Percentiles rank a stretch among this genome's conserved stretches.
These are phyloP conservation scores for Lepus americanus DNA, from an alignment of 2,113 vertebrate genomes.

Conservation along the genomic window DNA sequence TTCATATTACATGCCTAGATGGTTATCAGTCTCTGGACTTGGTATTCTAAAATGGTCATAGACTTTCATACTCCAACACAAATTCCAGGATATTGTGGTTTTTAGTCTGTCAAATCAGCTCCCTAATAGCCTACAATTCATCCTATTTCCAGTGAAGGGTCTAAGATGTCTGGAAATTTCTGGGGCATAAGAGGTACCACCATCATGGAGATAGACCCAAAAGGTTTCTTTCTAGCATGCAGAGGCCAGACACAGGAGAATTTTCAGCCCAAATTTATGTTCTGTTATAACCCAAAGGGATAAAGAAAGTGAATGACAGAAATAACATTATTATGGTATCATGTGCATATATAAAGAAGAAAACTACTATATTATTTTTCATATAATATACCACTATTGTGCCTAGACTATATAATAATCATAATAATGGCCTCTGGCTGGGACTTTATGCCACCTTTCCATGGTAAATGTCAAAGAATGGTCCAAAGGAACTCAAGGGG, in stretches of 20 bases:
- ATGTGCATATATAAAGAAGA: slow-evolving; percentile 48
- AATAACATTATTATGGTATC: slow-evolving; percentile 61
- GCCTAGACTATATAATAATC: slow-evolving; percentile 25
- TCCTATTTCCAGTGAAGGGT: slow-evolving; percentile 12
- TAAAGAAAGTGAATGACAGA: slow-evolving; percentile 59
- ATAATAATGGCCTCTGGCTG: slow-evolving; percentile 50
- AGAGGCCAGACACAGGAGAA: not conserved
- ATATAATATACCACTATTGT: slow-evolving; percentile 49
- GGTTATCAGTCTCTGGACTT: slow-evolving; percentile 36
- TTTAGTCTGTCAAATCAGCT: not conserved
- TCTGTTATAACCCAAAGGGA: not conserved
- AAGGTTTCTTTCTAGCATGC: slow-evolving; percentile 32
- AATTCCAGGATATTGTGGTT: not conserved
- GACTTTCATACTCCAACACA: slow-evolving; percentile 55
- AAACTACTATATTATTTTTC: slow-evolving; percentile 66
- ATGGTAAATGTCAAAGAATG: slow-evolving; percentile 57
- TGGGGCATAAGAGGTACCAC: not conserved
- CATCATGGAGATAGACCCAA: not conserved
- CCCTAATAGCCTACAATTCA: not conserved
- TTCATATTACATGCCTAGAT: not conserved
- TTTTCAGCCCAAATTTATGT: slow-evolving; percentile 54
- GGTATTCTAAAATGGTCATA: slow-evolving; percentile 52
- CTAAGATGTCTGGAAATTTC: slow-evolving; percentile 21
- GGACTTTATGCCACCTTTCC: slow-evolving; percentile 48
- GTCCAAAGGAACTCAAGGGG: slow-evolving; percentile 28